Conservation (phyloP, 2,888 invertebrate genomes). For the Amblyjoppa proteus region DNA sequence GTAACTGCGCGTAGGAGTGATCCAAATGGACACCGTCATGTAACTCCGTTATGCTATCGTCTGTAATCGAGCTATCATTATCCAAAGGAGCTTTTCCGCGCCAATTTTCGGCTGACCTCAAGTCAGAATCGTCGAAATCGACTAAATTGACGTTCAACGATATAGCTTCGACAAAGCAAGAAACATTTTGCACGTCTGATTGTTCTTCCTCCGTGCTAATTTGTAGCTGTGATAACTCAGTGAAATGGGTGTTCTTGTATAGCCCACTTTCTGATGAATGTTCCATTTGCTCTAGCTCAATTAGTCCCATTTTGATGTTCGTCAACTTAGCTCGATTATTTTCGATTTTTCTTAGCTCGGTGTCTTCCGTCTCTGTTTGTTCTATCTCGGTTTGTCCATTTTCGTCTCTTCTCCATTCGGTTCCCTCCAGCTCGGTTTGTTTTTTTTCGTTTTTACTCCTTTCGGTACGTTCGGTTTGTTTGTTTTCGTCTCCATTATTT, state of each 20-base stretch:
- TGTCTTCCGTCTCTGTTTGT: neutral
- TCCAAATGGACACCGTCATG: constrained; percentile 12
- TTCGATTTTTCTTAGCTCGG: neutral
- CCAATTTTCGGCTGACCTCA: neutral
- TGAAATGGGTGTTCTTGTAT: constrained; percentile 1
- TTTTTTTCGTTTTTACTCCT: neutral
- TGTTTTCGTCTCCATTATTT: neutral
- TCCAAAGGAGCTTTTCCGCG: constrained; percentile 8
- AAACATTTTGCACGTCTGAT: neutral
- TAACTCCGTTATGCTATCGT: neutral
- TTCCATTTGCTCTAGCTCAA: neutral
- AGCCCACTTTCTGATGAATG: neutral
- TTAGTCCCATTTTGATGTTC: neutral
- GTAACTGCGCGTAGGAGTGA: constrained; percentile 27
- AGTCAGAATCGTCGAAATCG: neutral
- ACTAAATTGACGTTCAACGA: neutral
- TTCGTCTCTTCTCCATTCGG: neutral
- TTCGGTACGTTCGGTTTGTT: no score
- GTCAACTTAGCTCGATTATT: neutral
- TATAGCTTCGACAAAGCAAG: neutral
- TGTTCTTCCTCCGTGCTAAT: neutral
- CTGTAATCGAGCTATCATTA: neutral
- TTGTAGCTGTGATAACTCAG: neutral
- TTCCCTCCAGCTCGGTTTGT: no score
- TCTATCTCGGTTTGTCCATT: neutral